Conservation (phyloP, 2,888 invertebrate genomes). For the Drosophila colorata region DNA sequence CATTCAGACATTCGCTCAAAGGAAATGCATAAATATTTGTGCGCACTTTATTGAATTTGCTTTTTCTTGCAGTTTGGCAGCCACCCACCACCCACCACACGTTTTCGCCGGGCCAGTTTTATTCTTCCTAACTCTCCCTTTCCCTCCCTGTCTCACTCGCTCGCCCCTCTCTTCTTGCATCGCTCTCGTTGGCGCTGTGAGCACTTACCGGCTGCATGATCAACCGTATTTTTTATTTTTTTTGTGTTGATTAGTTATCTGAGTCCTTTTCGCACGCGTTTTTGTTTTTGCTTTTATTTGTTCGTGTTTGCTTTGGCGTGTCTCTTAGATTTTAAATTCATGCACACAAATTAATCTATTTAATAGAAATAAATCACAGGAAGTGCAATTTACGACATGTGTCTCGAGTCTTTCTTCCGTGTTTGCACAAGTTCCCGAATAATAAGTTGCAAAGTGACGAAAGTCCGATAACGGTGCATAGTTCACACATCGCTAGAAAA, state of each 20-base stretch:
- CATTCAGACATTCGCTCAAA: conserved; percentile 46
- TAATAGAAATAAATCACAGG: conserved; percentile 77
- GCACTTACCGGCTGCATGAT: conserved; percentile 36
- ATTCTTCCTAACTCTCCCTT: not conserved
- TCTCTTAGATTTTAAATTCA: conserved; percentile 34
- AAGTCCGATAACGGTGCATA: not conserved
- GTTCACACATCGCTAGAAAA: not conserved
- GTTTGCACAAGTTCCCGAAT: conserved; percentile 33
- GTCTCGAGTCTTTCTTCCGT: conserved; percentile 57
- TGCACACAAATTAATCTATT: conserved; percentile 56
- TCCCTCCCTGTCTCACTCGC: not conserved
- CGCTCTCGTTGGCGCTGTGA: conserved; percentile 11
- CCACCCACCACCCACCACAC: conserved; percentile 18
- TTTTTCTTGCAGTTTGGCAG: conserved; percentile 24
- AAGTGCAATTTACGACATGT: conserved; percentile 58
- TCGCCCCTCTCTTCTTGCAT: not conserved
- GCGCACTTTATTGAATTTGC: conserved; percentile 67
- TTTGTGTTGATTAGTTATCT: conserved; percentile 18
- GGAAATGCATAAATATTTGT: conserved; percentile 62
- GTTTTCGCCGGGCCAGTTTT: conserved; percentile 1
- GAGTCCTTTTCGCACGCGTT: conserved; percentile 45
- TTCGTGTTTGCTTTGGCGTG: not conserved
- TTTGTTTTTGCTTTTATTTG: conserved; percentile 2
- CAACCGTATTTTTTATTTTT: conserved; percentile 5
- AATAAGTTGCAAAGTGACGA: conserved; percentile 19